A percentile compares a stretch with the other conserved stretches of the same genome.
Evolutionary conservation across 1,140 invertebrate genomes (phyloP).

Genomic region (Cephus cinctus): DNA sequence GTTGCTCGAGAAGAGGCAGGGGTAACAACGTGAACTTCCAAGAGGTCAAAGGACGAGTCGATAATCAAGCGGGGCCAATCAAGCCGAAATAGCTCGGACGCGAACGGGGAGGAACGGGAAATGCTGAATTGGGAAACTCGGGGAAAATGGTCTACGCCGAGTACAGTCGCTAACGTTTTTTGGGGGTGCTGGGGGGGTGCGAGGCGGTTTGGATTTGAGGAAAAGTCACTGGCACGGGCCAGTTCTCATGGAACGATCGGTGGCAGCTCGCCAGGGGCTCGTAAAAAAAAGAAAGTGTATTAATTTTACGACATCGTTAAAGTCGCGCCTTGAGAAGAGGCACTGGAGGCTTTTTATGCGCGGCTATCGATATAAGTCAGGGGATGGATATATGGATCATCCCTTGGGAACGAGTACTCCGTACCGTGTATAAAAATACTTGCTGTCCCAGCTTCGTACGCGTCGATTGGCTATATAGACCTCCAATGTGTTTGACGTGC

Average conservation of each 20-base stretch:
- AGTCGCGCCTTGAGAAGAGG: background rate
- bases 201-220: no score
- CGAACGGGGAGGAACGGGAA: conserved; percentile 15
- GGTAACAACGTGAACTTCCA: no score
- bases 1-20: no score
- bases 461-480: background rate
- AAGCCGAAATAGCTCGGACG: conserved; percentile 27
- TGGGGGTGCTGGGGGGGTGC: background rate
- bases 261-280: background rate
- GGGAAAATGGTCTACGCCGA: background rate
- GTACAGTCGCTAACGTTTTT: background rate
- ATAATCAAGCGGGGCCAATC: conserved; percentile 17
- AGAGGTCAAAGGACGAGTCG: conserved; percentile 31
- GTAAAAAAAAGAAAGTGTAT: conserved; percentile 5
- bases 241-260: no score
- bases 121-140: background rate
- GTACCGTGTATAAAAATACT: background rate
- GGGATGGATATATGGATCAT: no score
- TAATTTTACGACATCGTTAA: conserved; percentile 6
- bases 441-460: no score
- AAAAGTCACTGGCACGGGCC: no score
- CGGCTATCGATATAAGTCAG: background rate
- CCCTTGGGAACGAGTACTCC: no score
- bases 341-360: background rate
- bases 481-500: no score